phyloP scores from a whole-genome alignment of 2,797 vertebrate genomes.

The Semaprochilodus insignis region DNA sequence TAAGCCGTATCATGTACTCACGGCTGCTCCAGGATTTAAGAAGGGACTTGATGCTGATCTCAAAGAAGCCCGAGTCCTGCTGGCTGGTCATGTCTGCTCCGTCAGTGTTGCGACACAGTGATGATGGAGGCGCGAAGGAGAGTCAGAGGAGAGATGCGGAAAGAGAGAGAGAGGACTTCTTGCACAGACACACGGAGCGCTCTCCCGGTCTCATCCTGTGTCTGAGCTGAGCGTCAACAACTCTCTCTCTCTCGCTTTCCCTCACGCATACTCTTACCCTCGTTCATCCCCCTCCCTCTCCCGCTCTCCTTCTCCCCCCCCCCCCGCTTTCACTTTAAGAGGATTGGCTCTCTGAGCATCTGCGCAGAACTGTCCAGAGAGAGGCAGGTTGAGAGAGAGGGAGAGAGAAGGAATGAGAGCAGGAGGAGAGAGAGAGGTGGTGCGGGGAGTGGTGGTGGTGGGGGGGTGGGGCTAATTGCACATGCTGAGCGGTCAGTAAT shows the following conservation, averaged over 20 bases:
- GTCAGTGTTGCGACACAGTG: slow-evolving; percentile 64
- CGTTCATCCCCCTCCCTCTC: slow-evolving; percentile 17
- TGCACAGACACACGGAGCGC: slow-evolving; percentile 33
- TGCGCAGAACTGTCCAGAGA: slow-evolving; percentile 80
- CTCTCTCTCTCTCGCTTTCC: slow-evolving; percentile 27
- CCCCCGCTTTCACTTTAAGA: slow-evolving; percentile 42
- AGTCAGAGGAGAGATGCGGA: slow-evolving; percentile 17
- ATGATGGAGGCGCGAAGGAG: slow-evolving; percentile 32
- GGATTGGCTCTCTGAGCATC: slow-evolving; percentile 50
- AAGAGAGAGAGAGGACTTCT: slow-evolving; percentile 25
- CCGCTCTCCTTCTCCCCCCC: neutral
- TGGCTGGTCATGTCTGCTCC: slow-evolving; percentile 94
- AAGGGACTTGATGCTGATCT: slow-evolving; percentile 99
- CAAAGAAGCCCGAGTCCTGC: slow-evolving; percentile 99
- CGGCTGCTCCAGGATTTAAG: slow-evolving; percentile 98
- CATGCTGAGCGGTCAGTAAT: slow-evolving; percentile 27
- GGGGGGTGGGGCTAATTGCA: slow-evolving; percentile 11
- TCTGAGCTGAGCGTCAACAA: slow-evolving; percentile 45
- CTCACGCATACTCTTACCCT: slow-evolving; percentile 17
- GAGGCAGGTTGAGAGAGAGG: slow-evolving; percentile 60
- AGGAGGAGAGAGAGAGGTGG: slow-evolving; percentile 36
- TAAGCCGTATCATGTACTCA: slow-evolving; percentile 82
- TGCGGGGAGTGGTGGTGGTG: slow-evolving; percentile 1
- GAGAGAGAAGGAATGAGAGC: slow-evolving; percentile 70
- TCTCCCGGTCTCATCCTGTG: slow-evolving; percentile 41